Base-by-base conservation (phyloP, 2,888 invertebrate species). In the Nebria salina region DNA sequence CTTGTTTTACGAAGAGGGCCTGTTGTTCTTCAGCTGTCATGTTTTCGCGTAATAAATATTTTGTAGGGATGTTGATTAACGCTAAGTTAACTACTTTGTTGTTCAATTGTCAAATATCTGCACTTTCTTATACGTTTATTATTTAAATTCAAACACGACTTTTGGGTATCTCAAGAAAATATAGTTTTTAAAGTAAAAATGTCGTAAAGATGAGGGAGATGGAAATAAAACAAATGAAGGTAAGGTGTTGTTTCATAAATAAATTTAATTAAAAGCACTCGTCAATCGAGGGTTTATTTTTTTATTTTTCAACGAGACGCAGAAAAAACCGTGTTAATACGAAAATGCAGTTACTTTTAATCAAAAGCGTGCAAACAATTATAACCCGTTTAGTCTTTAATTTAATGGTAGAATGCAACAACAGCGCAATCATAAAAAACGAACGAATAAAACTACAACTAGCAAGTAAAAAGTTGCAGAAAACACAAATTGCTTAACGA, bases 401-500 rank as follows among this genome's bases (percentile, higher is more conserved):
- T 70, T 70, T 70, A 70, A 70, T 70, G 70, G 26, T 15, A 70
- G 11, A 11, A 11, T 34, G 11, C 70, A 70, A 70, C 70, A 70
- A 8, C 70, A 34, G 11, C 25, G 13, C 34, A 66, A 15, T 66
- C 20, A 66, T 66, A 66, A 25, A 76, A 76, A 66, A 65, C 76
- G 20, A 66, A 76, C 65, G 66, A 54, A 54, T 11, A 54, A 54
- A 54, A 54, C 66, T 66, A 15, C 8, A 8, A 25, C 66, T 15
- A 70, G 34, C 70, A 25, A 13, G 11, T 26, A 70, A 70, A 70
- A 70, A 70, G 11, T 25, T 70, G 43, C 43, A 68, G 68, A 65
- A 65, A 76, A 41, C 76, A 41, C 76, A 76, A 76, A 76, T 68
- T 76, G 43, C 76, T 42, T 42, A 25, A 68, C 34, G 76, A 76